Base-by-base conservation (phyloP, 2,113 vertebrate species). In the Alosa alosa region DNA sequence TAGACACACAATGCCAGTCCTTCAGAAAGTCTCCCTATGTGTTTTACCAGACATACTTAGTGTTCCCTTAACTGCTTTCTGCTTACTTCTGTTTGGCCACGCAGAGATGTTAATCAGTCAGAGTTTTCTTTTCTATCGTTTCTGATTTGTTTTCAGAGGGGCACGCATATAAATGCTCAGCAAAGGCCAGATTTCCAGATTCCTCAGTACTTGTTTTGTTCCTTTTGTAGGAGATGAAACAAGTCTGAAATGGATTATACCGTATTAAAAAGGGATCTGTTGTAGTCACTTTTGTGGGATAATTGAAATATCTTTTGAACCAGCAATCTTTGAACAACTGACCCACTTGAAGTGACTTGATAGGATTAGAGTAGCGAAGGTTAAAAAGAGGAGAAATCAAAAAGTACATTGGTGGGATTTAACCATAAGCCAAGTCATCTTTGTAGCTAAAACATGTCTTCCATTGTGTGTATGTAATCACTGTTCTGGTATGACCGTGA, bases 1-100 rank as follows among this genome's bases (percentile, higher is more conserved):
- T 78, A 78, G 31, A 78, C 25, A 31, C 64, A 39, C 72, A 78
- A 78, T 78, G 82, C 52, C 83, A 82, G 82, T 78, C 81, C 75
- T 90, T 86, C 84, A 86, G 36, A 81, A 57, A 41, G 72, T 78
- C 72, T 78, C 72, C 72, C 72, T 78, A 78, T 84, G 46, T 46
- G 55, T 72, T 57, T 55, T 36, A 39, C 22, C 11, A 45, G n/a
- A 10, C 4, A 36, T 36, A n/a, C n/a, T 9, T 64, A 39, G 72
- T 64, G 22, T 64, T 39, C 31, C 17, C 25, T 41, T 78, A 25
- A 15, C 60, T n/a, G 41, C 11, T 68, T 84, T 78, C 31, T 36
- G 31, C 31, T 41, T 78, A 78, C 72, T 41, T 78, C 72, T 78
- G 72, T 11, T 78, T 78, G 72, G 72, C 72, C 72, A 78, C 36